Conservation (phyloP, 2,888 invertebrate genomes). For the Linnaemya tessellans region DNA sequence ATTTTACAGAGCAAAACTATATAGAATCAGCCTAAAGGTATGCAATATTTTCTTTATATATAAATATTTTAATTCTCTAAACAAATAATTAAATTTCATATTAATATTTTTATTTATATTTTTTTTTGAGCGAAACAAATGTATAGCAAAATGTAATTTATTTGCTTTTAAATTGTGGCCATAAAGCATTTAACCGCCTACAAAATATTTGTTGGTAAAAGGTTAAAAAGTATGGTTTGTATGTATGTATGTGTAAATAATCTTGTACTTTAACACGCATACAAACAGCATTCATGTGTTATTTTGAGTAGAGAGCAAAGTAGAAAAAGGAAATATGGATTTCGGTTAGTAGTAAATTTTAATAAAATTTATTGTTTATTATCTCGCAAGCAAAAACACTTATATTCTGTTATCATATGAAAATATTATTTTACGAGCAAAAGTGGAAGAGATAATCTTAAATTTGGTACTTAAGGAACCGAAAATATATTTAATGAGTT, state of each 20-base stretch:
- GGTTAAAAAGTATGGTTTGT: not conserved
- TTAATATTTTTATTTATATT: too few relatives aligned
- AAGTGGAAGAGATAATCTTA: not conserved
- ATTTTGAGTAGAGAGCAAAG: not conserved
- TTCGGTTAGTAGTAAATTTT: not conserved
- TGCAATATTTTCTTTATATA: conserved; percentile 24
- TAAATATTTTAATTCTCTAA: conserved; percentile 51
- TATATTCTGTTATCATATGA: not conserved
- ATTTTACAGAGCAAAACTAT: not conserved
- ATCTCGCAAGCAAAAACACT: not conserved
- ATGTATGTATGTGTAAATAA: not conserved
- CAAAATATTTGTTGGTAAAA: conserved; percentile 39
- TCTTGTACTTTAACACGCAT: not conserved
- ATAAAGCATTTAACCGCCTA: conserved; percentile 41
- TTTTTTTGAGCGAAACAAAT: not conserved
- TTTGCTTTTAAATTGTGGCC: conserved; percentile 50
- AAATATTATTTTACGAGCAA: not conserved
- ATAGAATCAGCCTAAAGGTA: conserved; percentile 1
- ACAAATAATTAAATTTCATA: conserved; percentile 53
- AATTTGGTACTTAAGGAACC: not conserved
- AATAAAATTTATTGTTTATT: conserved; percentile 15
- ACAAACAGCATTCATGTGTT: not conserved
- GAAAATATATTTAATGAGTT: not conserved
- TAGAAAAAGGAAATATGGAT: not conserved
- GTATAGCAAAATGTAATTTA: conserved; percentile 26